Evolutionary conservation across 2,113 vertebrate genomes (phyloP).

Genomic region (Lepisosteus osseus): DNA sequence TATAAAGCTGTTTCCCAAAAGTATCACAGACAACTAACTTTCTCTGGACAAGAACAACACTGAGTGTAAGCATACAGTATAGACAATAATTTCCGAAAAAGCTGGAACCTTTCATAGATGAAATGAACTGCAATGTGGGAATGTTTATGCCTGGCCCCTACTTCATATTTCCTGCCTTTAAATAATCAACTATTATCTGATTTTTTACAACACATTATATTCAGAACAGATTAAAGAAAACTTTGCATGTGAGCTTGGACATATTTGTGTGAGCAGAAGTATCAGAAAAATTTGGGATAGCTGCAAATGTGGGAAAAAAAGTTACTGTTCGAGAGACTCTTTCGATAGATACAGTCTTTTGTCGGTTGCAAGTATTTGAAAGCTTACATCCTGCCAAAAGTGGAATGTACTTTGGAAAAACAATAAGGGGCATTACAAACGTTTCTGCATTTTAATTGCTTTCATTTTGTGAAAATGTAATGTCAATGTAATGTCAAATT

Average conservation of each 20-base stretch:
- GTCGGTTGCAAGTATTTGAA: constrained; percentile 15
- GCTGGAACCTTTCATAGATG: constrained; percentile 43
- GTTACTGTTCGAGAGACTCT: constrained; percentile 38
- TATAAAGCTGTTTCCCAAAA: not conserved
- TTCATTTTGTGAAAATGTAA: too few relatives aligned
- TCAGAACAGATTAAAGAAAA: constrained; percentile 46
- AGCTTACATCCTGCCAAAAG: too few relatives aligned
- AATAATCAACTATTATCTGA: constrained; percentile 63
- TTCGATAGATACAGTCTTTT: constrained; percentile 28
- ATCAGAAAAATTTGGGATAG: too few relatives aligned
- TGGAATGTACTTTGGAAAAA: too few relatives aligned
- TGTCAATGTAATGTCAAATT: too few relatives aligned
- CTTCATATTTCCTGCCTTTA: constrained; percentile 49
- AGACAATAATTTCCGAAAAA: constrained; percentile 13
- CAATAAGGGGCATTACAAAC: too few relatives aligned
- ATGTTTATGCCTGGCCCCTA: constrained; percentile 42
- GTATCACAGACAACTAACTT: constrained; percentile 4
- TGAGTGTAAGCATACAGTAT: constrained; percentile 1
- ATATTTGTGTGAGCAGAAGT: constrained; percentile 33
- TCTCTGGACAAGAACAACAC: constrained; percentile 37
- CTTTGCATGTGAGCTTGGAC: constrained; percentile 11
- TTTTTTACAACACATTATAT: constrained; percentile 35
- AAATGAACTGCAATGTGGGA: constrained; percentile 38
- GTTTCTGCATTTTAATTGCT: too few relatives aligned
- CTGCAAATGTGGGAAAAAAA: constrained; percentile 55